phyloP scores from a whole-genome alignment of 2,888 invertebrate genomes.

The Cyclophora punctaria region DNA sequence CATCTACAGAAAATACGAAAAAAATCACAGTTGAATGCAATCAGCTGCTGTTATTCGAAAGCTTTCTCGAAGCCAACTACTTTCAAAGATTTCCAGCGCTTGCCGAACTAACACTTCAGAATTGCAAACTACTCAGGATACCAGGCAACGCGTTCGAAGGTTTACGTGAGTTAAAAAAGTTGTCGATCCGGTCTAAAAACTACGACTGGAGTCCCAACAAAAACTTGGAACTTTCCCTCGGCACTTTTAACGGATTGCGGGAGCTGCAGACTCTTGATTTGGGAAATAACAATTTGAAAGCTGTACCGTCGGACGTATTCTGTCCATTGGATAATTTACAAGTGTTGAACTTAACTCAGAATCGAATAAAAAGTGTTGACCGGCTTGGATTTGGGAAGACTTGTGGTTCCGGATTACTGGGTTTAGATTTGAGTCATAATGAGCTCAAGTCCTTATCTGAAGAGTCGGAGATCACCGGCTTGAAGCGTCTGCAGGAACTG shows the following conservation, averaged over 20 bases:
- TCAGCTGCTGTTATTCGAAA: slow-evolving; percentile 85
- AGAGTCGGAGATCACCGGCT: slow-evolving; percentile 82
- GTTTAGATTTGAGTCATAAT: slow-evolving; percentile 88
- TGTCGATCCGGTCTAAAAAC: slow-evolving; percentile 87
- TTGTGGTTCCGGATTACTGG: slow-evolving; percentile 82
- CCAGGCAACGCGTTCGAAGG: slow-evolving; percentile 87
- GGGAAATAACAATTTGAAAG: slow-evolving; percentile 86
- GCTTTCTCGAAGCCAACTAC: slow-evolving; percentile 82
- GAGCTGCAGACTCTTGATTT: slow-evolving; percentile 86
- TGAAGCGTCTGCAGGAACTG: slow-evolving; percentile 86
- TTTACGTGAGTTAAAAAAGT: slow-evolving; percentile 84
- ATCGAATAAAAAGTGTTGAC: slow-evolving; percentile 84
- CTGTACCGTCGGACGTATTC: slow-evolving; percentile 84
- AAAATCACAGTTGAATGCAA: slow-evolving; percentile 85
- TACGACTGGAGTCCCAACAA: slow-evolving; percentile 84
- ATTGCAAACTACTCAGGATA: slow-evolving; percentile 86
- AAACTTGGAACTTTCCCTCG: slow-evolving; percentile 82
- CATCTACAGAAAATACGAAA: slow-evolving; percentile 80
- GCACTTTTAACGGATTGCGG: slow-evolving; percentile 83
- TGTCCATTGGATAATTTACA: slow-evolving; percentile 87
- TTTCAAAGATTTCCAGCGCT: slow-evolving; percentile 84
- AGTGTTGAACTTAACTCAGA: slow-evolving; percentile 87
- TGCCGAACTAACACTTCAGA: slow-evolving; percentile 82
- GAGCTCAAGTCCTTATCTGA: slow-evolving; percentile 83
- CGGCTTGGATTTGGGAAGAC: slow-evolving; percentile 81